Base-by-base conservation (phyloP, 1,140 invertebrate genomes). In the Kradibia gibbosae region DNA sequence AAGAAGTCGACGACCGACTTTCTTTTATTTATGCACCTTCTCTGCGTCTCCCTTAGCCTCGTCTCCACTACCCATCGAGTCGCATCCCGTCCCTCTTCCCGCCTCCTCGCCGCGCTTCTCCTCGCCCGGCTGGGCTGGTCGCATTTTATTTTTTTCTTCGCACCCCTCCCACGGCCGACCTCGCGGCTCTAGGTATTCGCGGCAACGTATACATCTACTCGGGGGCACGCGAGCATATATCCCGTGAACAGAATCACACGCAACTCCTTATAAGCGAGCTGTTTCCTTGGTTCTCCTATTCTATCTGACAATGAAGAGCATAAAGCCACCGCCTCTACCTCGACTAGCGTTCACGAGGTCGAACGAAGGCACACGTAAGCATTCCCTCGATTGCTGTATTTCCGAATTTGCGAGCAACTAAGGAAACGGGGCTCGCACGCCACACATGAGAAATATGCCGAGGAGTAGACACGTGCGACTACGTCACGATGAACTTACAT, bases 401-500 rank as follows among this genome's bases (percentile, higher is more conserved):
- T 4, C 22, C 31, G 55, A 75, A 60, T 42, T 39, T 42, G 53
- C 50, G 31, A 3, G n/a, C 17, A 25, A 67, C n/a, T 1, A 67
- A 36, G n/a, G 31, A 2, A 11, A 62, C 0, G 7, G 10, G 31
- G 42, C 42, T 45, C 11, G 11, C 3, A 28, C 57, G 8, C n/a
- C 25, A 20, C 50, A 25, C 53, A 36, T 25, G 34, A 75, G 31
- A 75, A 25, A 75, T 42, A 39, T 75, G 20, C 22, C 57, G 10
- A 48, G 4, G 13, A 70, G 48, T 4, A 2, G 50, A 74, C 31
- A 22, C 72, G 8, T 13, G 50, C 5, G 20, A 25, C 25, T 34
- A 57, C 22, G 73, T 42, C 53, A 42, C 36, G 36, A 3, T 15
- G 34, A 31, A 57, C 72, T 75, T 75, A 75, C 72, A 75, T 75